These are phyloP conservation scores for Dermatemys mawii DNA, from an alignment of 2,113 vertebrate species.

Conservation along the genomic window DNA sequence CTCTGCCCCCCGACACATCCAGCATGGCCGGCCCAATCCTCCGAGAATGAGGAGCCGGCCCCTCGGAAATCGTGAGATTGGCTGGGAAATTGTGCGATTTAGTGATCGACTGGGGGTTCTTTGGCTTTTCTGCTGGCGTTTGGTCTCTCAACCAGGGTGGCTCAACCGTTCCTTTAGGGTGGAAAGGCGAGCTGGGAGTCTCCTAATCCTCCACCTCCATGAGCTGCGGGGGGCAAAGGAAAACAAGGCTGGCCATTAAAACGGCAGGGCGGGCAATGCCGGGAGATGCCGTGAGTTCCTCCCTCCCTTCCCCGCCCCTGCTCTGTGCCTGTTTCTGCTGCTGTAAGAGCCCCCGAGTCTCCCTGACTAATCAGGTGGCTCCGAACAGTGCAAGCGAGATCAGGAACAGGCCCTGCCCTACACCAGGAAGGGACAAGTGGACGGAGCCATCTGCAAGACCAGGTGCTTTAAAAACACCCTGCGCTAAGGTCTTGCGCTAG, in stretches of 20 bases:
- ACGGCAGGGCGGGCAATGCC: background rate
- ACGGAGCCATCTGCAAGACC: background rate
- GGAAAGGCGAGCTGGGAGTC: background rate
- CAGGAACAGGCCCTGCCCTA: background rate
- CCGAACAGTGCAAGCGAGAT: background rate
- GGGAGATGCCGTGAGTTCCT: background rate
- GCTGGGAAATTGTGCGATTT: background rate
- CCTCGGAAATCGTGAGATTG: background rate
- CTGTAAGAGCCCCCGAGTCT: background rate
- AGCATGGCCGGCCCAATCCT: too few relatives aligned
- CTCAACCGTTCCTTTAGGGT: background rate
- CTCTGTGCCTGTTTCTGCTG: background rate
- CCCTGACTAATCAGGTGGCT: background rate
- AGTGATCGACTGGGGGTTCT: background rate
- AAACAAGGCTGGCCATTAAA: background rate
- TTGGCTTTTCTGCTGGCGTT: background rate
- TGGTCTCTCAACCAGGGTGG: background rate
- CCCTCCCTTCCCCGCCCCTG: background rate
- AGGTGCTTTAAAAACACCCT: accelerated
- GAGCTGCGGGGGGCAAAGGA: background rate
- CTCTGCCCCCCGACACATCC: background rate
- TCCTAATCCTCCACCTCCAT: background rate
- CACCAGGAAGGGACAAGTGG: background rate
- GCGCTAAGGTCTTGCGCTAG: too few relatives aligned
- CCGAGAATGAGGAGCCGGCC: too few relatives aligned